Evolutionary conservation across 2,888 invertebrate genomes (phyloP).

Genomic region (Ophonus ardosiacus): DNA sequence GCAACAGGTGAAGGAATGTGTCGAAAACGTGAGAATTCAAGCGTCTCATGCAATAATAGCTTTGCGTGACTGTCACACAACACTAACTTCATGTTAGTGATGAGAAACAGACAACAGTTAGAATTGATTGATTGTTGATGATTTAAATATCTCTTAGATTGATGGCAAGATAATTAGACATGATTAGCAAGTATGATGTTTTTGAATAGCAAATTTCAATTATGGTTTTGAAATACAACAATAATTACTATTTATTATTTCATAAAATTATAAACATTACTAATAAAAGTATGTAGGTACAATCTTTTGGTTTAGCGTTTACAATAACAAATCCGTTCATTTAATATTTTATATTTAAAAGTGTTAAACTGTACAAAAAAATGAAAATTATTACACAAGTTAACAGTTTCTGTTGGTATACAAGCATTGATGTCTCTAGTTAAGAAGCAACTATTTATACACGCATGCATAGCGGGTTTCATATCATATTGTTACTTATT

Average conservation of each 20-base stretch:
- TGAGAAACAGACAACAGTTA: conserved; percentile 6
- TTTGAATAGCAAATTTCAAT: neutral
- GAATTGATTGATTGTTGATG: conserved; percentile 37
- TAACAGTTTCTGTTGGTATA: too few species aligned
- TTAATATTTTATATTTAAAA: too few species aligned
- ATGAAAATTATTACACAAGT: too few species aligned
- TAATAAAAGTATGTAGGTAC: too few species aligned
- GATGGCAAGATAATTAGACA: neutral
- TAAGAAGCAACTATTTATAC: too few species aligned
- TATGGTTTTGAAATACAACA: neutral
- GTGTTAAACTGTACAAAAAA: too few species aligned
- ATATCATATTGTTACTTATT: too few species aligned
- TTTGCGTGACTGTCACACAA: conserved; percentile 57
- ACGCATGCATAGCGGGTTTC: too few species aligned
- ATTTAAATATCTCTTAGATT: conserved; percentile 29
- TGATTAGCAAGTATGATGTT: neutral
- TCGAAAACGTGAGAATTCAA: conserved; percentile 61
- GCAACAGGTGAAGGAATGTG: conserved; percentile 62
- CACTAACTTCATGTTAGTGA: conserved; percentile 21
- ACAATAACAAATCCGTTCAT: too few species aligned
- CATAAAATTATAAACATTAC: neutral
- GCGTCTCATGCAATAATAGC: conserved; percentile 48
- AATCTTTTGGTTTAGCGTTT: too few species aligned
- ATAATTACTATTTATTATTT: neutral
- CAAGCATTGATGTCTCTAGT: too few species aligned